Conservation (phyloP, 2,888 invertebrate species). For the Yponomeuta cagnagella region DNA sequence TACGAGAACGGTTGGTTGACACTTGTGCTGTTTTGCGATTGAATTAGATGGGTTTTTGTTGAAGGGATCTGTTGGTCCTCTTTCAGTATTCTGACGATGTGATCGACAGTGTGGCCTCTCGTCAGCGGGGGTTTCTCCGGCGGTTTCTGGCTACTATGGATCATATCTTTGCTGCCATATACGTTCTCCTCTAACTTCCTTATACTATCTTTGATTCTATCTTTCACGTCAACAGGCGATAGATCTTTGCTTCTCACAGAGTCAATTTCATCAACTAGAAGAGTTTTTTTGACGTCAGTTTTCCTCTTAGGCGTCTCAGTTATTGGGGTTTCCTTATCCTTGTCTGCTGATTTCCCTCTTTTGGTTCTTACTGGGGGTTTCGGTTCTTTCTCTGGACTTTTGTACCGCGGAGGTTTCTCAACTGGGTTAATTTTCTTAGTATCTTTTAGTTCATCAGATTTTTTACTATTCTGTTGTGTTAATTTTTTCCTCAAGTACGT, state of each 20-base stretch:
- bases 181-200: slow-evolving; percentile 68
- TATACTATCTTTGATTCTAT: slow-evolving; percentile 69
- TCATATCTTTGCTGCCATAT: slow-evolving; percentile 77
- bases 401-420: slow-evolving; percentile 63
- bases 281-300: slow-evolving; percentile 52
- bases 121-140: slow-evolving; percentile 81
- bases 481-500: slow-evolving; percentile 53
- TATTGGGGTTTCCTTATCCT: slow-evolving; percentile 41
- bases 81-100: slow-evolving; percentile 84
- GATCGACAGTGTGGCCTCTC: slow-evolving; percentile 83
- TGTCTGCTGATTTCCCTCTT: slow-evolving; percentile 54
- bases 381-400: slow-evolving; percentile 59
- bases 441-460: slow-evolving; percentile 39
- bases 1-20: slow-evolving; percentile 89
- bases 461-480: slow-evolving; percentile 41
- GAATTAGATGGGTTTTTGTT: slow-evolving; percentile 78
- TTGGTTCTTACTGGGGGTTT: slow-evolving; percentile 56
- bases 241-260: slow-evolving; percentile 43
- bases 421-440: slow-evolving; percentile 64
- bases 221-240: slow-evolving; percentile 52
- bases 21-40: slow-evolving; percentile 79
- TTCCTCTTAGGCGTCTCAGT: slow-evolving; percentile 61
- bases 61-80: slow-evolving; percentile 82
- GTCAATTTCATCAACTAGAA: slow-evolving; percentile 60
- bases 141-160: slow-evolving; percentile 83